Base-by-base conservation (phyloP, 2,888 invertebrate genomes). In the Celastrina argiolus region DNA sequence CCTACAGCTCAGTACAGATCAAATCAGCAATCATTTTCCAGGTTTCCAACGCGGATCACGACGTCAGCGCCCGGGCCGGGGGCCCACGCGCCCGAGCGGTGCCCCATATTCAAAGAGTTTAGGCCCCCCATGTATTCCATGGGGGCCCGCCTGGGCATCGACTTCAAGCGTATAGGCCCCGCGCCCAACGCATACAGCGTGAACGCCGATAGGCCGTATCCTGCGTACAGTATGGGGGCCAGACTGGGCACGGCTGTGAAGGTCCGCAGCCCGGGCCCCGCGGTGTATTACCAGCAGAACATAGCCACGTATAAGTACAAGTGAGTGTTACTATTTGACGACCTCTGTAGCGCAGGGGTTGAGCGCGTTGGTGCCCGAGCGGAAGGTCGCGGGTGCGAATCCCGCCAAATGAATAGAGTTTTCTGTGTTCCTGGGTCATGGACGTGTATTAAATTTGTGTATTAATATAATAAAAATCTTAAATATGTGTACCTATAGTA, bases 101-200 rank as follows among this genome's bases (percentile, higher is more conserved):
- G 91, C 68, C 90, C 92, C 42, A 84, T 92, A 22, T 88, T 91
- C 81, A 91, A 92, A 64, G 85, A 83, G 39, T 76, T 82, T 51
- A 86, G 92, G 65, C 90, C 94, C 31, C 94, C 94, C 2, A 83
- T 85, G 7, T 94, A 92, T 81, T 91, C 92, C 0, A 92, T 94
- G 78, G 88, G 92, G 51, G 83, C 84, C 31, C 87, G 93, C 69
- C 82, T 87, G 34, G 88, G 84, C 64, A 81, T 76, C 74, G 71
- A 91, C 80, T 75, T 87, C 79, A 68, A 87, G 92, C 75, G 85
- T 75, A 64, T 78, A 68, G 89, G 89, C 0, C 95, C 95, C 0
- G 94, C 93, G 26, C 93, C 95, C 31, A 94, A 93, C 76, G 92
- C 92, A 45, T 95, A 94, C 78, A 82, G 83, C 42, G 72, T 87